Percentiles rank a stretch among this genome's conserved stretches.
Conservation (phyloP, 2,888 invertebrate species). For the Epinotia ramella region DNA sequence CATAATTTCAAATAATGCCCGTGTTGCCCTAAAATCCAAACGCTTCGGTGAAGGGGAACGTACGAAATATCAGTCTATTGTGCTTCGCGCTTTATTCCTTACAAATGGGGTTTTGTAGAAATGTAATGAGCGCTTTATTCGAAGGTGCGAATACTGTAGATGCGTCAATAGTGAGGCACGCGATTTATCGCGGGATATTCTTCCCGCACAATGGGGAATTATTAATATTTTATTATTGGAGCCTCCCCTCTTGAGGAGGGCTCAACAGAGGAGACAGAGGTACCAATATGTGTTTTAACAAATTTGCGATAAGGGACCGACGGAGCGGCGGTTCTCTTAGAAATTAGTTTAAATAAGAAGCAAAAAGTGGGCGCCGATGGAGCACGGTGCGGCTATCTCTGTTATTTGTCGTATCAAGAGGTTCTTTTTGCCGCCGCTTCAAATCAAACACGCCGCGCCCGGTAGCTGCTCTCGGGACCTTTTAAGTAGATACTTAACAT, state of each 20-base stretch:
- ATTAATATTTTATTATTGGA: constrained; percentile 43
- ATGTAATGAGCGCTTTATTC: constrained; percentile 81
- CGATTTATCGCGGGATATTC: constrained; percentile 64
- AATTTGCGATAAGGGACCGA: constrained; percentile 62
- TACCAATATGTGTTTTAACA: constrained; percentile 40
- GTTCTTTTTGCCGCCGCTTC: constrained; percentile 68
- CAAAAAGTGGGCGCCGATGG: constrained; percentile 75
- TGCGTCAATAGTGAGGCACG: constrained; percentile 65
- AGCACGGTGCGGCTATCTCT: constrained; percentile 73
- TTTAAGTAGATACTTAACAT: constrained; percentile 56
- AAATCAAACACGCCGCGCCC: constrained; percentile 80
- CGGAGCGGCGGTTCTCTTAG: constrained; percentile 56
- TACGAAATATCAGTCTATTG: constrained; percentile 81
- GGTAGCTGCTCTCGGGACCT: constrained; percentile 71
- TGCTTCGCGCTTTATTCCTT: constrained; percentile 75
- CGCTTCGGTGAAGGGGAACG: constrained; percentile 70
- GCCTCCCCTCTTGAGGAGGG: constrained; percentile 23
- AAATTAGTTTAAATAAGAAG: constrained; percentile 69
- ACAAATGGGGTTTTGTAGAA: constrained; percentile 78
- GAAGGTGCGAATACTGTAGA: constrained; percentile 76
- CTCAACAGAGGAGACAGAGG: constrained; percentile 4
- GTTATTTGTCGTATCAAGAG: constrained; percentile 83
- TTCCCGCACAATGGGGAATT: constrained; percentile 42
- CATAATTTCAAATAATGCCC: constrained; percentile 78
- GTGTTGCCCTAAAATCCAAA: constrained; percentile 71